A percentile compares a stretch with the other conserved stretches of the same genome.
These are phyloP conservation scores for Rhyacichthys aspro DNA, from an alignment of 2,797 vertebrate genomes.

Conservation along the genomic window DNA sequence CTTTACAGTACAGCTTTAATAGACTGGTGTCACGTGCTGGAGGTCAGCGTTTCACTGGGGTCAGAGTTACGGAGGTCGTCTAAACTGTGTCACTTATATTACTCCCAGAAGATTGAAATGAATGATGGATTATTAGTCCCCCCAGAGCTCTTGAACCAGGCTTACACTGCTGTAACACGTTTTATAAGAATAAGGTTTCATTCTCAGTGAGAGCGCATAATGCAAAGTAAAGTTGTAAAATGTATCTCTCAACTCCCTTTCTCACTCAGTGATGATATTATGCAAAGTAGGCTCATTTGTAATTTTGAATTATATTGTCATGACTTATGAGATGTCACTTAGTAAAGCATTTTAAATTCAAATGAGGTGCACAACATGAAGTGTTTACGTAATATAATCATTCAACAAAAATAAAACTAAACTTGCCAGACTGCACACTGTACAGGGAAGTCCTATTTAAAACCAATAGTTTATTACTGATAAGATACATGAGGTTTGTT, in stretches of 20 bases:
- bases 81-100: constrained; percentile 57
- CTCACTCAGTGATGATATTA: constrained; percentile 12
- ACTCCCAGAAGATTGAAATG: constrained; percentile 48
- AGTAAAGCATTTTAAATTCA: neutral
- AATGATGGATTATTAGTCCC: constrained; percentile 28
- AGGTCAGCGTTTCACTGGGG: constrained; percentile 36
- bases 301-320: constrained; percentile 16
- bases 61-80: constrained; percentile 42
- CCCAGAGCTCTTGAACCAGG: neutral
- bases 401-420: constrained; percentile 6
- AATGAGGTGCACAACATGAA: neutral
- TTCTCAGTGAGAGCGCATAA: neutral
- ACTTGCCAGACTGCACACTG: neutral
- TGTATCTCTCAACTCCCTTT: constrained; percentile 14
- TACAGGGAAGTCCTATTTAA: neutral
- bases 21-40: constrained; percentile 35
- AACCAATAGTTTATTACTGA: too few species aligned
- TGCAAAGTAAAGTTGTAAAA: constrained; percentile 8
- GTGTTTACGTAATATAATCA: neutral
- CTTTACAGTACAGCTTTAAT: constrained; percentile 50
- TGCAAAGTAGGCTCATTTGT: constrained; percentile 23
- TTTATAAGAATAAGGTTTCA: constrained; percentile 6
- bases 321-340: constrained; percentile 23
- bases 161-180: neutral
- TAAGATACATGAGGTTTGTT: too few species aligned